A percentile compares a stretch with the other conserved stretches of the same genome.
These are phyloP conservation scores for Dyspetes luteomarginatus DNA, from an alignment of 2,888 invertebrate species.

Conservation along the genomic window DNA sequence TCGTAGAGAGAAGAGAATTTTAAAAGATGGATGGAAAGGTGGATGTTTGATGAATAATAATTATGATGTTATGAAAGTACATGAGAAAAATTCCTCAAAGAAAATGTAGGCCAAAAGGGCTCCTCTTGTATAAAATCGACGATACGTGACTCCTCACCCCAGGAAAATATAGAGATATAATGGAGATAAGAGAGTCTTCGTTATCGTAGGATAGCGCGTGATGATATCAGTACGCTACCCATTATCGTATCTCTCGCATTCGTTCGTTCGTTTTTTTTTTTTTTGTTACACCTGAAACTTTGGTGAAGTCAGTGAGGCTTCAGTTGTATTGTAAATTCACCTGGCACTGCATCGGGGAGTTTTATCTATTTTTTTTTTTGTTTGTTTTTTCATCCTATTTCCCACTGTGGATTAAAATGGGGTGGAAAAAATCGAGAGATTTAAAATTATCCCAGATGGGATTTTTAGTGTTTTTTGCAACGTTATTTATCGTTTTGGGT, in stretches of 20 bases:
- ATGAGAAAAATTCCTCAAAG: conserved; percentile 14
- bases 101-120: conserved; percentile 71
- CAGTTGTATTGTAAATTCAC: conserved; percentile 56
- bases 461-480: conserved; percentile 15
- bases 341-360: neutral
- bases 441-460: conserved; percentile 23
- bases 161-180: conserved; percentile 61
- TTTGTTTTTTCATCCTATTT: neutral
- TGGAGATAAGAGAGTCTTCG: conserved; percentile 73
- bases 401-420: conserved; percentile 22
- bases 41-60: neutral
- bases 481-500: conserved; percentile 26
- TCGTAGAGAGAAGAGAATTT: neutral
- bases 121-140: conserved; percentile 44
- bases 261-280: conserved; percentile 12
- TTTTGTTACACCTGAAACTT: conserved; percentile 38
- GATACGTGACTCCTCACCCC: conserved; percentile 60
- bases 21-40: neutral
- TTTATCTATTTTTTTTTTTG: neutral
- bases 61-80: neutral
- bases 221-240: conserved; percentile 72
- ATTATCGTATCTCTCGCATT: conserved; percentile 71
- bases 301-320: conserved; percentile 35
- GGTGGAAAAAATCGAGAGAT: conserved; percentile 22
- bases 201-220: conserved; percentile 75